Evolutionary conservation across 2,888 invertebrate species (phyloP).

Genomic region (Pollenia labialis): DNA sequence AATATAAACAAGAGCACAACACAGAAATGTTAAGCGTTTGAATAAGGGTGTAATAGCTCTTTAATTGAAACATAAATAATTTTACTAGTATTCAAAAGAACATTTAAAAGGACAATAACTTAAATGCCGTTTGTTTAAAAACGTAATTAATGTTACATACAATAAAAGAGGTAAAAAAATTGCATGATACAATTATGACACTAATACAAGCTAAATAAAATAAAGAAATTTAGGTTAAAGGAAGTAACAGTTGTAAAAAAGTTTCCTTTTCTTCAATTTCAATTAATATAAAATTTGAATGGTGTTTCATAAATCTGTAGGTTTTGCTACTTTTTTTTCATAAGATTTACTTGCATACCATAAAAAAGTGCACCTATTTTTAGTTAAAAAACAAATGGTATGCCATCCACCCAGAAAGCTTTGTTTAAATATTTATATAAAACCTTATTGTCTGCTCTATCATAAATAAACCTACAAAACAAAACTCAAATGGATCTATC

Average conservation of each 20-base stretch:
- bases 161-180: background rate
- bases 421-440: conserved; percentile 5
- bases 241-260: too few relatives aligned
- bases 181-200: background rate
- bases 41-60: conserved; percentile 31
- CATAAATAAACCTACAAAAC: too few relatives aligned
- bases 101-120: background rate
- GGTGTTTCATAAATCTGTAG: background rate
- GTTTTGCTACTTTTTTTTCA: background rate
- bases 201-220: background rate
- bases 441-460: background rate
- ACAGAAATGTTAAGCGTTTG: conserved; percentile 20
- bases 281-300: background rate
- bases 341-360: background rate
- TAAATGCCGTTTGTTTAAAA: background rate
- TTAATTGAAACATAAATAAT: conserved; percentile 45
- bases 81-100: conserved; percentile 22
- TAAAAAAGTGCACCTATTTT: background rate
- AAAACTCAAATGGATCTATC: too few relatives aligned
- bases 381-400: background rate
- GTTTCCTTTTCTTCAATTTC: too few relatives aligned
- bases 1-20: conserved; percentile 2
- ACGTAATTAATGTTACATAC: background rate
- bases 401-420: conserved; percentile 22
- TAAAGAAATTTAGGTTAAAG: conserved; percentile 1